Percentiles rank a stretch among this genome's conserved stretches.
Evolutionary conservation across 1,140 invertebrate species (phyloP).

Genomic region (Drosophila pandora): DNA sequence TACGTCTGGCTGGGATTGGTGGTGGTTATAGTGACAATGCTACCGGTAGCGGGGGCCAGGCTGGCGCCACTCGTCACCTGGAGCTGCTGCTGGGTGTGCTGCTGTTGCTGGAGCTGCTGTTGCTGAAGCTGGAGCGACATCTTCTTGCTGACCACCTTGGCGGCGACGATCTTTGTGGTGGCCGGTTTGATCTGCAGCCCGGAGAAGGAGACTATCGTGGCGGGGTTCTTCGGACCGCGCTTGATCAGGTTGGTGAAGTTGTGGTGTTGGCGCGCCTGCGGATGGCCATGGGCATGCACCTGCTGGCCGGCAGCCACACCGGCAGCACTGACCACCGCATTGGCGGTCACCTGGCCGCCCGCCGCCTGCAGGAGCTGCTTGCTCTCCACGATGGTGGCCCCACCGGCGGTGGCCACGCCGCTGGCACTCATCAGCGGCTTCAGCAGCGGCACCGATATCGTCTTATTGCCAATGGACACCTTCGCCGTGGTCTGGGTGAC

Average conservation of each 20-base stretch:
- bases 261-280: slow-evolving; percentile 45
- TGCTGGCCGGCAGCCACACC: slow-evolving; percentile 10
- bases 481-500: slow-evolving; percentile 81
- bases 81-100: slow-evolving; percentile 84
- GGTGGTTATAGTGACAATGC: slow-evolving; percentile 81
- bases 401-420: slow-evolving; percentile 54
- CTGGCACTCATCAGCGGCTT: slow-evolving; percentile 82
- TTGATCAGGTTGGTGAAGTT: slow-evolving; percentile 68
- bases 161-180: slow-evolving; percentile 73
- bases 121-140: slow-evolving; percentile 62
- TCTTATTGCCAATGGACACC: slow-evolving; percentile 86
- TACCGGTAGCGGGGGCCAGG: slow-evolving; percentile 65
- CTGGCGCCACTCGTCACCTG: slow-evolving; percentile 85
- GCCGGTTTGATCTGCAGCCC: slow-evolving; percentile 75
- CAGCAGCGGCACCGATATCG: slow-evolving; percentile 86
- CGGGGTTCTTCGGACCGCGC: slow-evolving; percentile 68
- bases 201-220: slow-evolving; percentile 76
- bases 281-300: slow-evolving; percentile 35
- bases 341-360: slow-evolving; percentile 33
- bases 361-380: slow-evolving; percentile 50
- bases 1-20: slow-evolving; percentile 83
- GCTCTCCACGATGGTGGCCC: slow-evolving; percentile 66
- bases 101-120: slow-evolving; percentile 77
- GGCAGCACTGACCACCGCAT: slow-evolving; percentile 16
- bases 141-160: slow-evolving; percentile 77